These are phyloP conservation scores for Troides aeacus DNA, from an alignment of 2,888 invertebrate genomes.

Conservation along the genomic window DNA sequence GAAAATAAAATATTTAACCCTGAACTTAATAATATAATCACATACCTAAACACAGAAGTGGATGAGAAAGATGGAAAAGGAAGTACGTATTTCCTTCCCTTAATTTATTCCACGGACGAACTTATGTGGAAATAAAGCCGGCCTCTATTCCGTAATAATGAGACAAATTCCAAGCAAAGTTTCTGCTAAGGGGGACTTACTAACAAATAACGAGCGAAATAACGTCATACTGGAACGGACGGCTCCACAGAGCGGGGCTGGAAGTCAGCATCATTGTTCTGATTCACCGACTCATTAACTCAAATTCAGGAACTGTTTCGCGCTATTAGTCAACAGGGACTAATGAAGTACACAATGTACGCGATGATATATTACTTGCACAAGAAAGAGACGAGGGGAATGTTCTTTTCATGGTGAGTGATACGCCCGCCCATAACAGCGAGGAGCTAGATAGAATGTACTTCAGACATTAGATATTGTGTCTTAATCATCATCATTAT, in stretches of 20 bases:
- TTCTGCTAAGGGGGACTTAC: conserved; percentile 21
- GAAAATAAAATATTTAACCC: no score
- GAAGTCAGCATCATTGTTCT: conserved; percentile 8
- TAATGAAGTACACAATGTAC: no score
- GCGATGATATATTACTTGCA: no score
- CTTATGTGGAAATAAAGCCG: conserved; percentile 22
- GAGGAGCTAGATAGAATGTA: no score
- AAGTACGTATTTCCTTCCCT: conserved; percentile 5
- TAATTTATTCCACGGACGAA: conserved; percentile 24
- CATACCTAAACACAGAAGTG: not conserved
- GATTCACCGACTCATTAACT: conserved; percentile 1
- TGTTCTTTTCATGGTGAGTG: no score
- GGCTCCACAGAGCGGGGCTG: conserved; percentile 5
- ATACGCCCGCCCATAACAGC: no score
- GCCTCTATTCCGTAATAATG: conserved; percentile 26
- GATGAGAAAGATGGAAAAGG: not conserved
- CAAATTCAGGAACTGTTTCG: not conserved
- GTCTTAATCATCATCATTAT: no score
- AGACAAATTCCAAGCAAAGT: conserved; percentile 26
- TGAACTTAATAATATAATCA: no score
- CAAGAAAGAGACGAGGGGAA: no score
- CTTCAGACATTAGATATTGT: no score
- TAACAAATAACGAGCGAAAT: conserved; percentile 25
- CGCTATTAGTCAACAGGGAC: not conserved
- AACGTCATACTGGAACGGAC: conserved; percentile 16